phyloP scores from a whole-genome alignment of 2,797 vertebrate genomes.

The Scomberomorus guttatus region DNA sequence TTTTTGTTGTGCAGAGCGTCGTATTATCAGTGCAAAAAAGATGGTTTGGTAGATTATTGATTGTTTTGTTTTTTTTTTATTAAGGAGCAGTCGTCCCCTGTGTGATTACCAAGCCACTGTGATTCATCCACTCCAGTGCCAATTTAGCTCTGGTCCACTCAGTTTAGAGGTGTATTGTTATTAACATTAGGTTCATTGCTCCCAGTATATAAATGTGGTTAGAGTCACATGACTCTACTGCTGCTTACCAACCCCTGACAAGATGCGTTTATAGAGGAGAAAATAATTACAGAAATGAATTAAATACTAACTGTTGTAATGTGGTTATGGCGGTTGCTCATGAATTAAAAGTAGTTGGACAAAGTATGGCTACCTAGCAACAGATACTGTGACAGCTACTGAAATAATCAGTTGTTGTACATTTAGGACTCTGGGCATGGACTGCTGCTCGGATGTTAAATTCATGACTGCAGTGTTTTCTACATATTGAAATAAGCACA shows the following conservation, averaged over 20 bases:
- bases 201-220: slow-evolving; percentile 8
- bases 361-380: slow-evolving; percentile 30
- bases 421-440: not conserved
- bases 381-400: slow-evolving; percentile 17
- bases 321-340: slow-evolving; percentile 8
- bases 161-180: slow-evolving; percentile 49
- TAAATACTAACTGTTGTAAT: slow-evolving; percentile 27
- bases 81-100: not conserved
- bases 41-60: not conserved
- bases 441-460: not conserved
- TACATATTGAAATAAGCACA: not conserved
- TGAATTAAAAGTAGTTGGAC: slow-evolving; percentile 21
- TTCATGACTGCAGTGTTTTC: not conserved
- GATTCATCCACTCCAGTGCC: slow-evolving; percentile 26
- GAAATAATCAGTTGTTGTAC: not conserved
- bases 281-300: slow-evolving; percentile 43
- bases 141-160: slow-evolving; percentile 33
- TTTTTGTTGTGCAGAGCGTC: not conserved
- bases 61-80: slow-evolving; percentile 4
- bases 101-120: slow-evolving; percentile 26
- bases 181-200: slow-evolving; percentile 68
- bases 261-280: slow-evolving; percentile 25
- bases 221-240: slow-evolving; percentile 25
- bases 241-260: not conserved
- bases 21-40: not conserved